Evolutionary conservation across 1,140 invertebrate genomes (phyloP).

Genomic region (Drosophila kohkoa): DNA sequence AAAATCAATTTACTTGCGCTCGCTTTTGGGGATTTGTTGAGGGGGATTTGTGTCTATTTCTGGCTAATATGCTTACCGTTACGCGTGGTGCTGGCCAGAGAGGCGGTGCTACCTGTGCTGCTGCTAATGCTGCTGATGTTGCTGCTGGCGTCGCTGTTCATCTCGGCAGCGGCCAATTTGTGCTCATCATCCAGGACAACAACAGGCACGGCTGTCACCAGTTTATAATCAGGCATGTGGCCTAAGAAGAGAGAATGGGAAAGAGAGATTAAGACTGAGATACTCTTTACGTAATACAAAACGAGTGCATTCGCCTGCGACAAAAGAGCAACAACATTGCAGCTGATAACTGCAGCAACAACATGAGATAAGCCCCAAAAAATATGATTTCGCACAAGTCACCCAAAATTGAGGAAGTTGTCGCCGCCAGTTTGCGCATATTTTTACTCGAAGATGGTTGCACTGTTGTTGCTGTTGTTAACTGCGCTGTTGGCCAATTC

Average conservation of each 20-base stretch:
- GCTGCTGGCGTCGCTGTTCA: constrained; percentile 39
- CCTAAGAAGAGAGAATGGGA: constrained; percentile 37
- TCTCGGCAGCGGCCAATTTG: constrained; percentile 37
- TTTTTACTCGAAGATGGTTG: background rate
- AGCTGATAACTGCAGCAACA: constrained; percentile 7
- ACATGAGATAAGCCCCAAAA: constrained; percentile 11
- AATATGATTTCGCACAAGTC: background rate
- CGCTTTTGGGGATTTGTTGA: constrained; percentile 8
- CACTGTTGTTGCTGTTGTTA: constrained; percentile 6
- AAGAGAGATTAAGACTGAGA: background rate
- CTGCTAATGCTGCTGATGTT: constrained; percentile 22
- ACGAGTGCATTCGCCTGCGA: constrained; percentile 4
- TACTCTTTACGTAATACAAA: background rate
- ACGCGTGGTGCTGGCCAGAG: constrained; percentile 69
- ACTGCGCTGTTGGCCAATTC: background rate
- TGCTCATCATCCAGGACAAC: constrained; percentile 87
- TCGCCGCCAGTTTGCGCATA: background rate
- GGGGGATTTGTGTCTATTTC: constrained; percentile 47
- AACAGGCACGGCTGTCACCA: constrained; percentile 87
- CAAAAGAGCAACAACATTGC: constrained; percentile 13
- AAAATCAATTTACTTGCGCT: constrained; percentile 63
- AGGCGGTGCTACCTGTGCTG: constrained; percentile 43
- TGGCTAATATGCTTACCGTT: constrained; percentile 65
- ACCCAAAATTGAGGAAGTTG: background rate
- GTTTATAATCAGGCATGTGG: constrained; percentile 85